Percentiles rank a stretch among this genome's conserved stretches.
Evolutionary conservation across 2,113 vertebrate genomes (phyloP).

Genomic region (Progne subis): DNA sequence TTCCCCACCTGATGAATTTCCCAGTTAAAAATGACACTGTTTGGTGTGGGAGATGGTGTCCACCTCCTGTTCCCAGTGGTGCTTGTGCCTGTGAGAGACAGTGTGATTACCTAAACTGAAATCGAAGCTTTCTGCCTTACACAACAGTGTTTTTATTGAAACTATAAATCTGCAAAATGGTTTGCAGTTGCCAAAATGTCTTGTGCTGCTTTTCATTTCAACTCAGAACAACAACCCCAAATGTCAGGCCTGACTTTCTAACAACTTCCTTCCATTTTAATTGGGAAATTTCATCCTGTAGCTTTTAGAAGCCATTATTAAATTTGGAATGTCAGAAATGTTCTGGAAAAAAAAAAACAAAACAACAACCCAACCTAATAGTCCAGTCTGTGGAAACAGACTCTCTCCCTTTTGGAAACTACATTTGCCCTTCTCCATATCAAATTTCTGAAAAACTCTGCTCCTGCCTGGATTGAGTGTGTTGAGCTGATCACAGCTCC

Average conservation of each 20-base stretch:
- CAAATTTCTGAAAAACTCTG: not conserved
- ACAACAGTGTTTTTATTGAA: not conserved
- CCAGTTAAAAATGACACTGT: not conserved
- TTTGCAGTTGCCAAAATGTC: not conserved
- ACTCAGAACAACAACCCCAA: not conserved
- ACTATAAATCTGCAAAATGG: slow-evolving; percentile 6
- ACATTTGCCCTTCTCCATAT: not conserved
- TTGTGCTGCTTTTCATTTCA: not conserved
- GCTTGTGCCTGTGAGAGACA: not conserved
- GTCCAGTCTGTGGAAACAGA: not conserved
- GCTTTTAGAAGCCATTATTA: not conserved
- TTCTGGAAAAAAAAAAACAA: not conserved
- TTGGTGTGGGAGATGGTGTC: not conserved
- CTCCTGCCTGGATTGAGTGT: not conserved
- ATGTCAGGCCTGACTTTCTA: not conserved
- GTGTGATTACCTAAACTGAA: not conserved
- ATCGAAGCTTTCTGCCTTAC: not conserved
- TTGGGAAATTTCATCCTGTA: not conserved
- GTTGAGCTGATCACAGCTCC: not conserved
- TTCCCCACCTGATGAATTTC: not conserved
- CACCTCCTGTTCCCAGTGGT: not conserved
- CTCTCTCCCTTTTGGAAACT: not conserved
- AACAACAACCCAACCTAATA: not conserved
- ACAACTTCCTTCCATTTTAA: not conserved
- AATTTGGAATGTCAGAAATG: not conserved